Evolutionary conservation across 2,888 invertebrate species (phyloP), one percentile per base, ranked within the genome.

Genomic region (Epirrita christyi): DNA sequence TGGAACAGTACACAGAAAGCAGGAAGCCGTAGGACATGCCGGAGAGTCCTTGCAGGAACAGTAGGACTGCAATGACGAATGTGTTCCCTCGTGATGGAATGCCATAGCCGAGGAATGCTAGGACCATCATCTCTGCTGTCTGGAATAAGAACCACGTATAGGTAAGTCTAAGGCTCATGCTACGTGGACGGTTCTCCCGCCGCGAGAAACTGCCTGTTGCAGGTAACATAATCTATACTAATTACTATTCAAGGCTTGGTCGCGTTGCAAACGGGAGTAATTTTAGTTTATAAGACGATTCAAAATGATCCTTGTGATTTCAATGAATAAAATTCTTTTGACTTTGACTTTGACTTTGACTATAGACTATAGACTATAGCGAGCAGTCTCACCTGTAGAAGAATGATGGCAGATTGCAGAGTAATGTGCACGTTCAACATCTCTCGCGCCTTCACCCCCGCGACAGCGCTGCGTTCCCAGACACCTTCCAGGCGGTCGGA

Each of bases 11-110:
- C 0, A 97, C 94, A 0, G 98, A 97, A 47, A 98, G 95, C 37
- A 97, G 93, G 76, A 98, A 95, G 37, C 98, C 97, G 76, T 96
- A 96, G 73, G 95, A 94, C 97, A 98, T 97, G 57, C 98, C 98
- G 71, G 95, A 95, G 49, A 97, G 87, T 0, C 97, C 97, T 68
- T 95, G 64, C 14, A 97, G 85, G 64, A 96, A 92, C 2, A 96
- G 85, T 47, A 97, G 75, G 0, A 86, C 63, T n/a, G 94, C 93
- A 11, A 67, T 59, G 11, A 64, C 65, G 21, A 65, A 15, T 3
- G 44, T n/a, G 44, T 50, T 65, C 1, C 97, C 97, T 1, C 92
- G 81, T 29, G 93, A 93, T 0, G 94, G 92, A 7, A 96, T 89
- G 55, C 93, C 85, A 75, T 94, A 96, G 7, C 94, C 90, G 0